These are phyloP conservation scores for Chamaetylas fuelleborni DNA, from an alignment of 2,113 vertebrate genomes.

Conservation along the genomic window DNA sequence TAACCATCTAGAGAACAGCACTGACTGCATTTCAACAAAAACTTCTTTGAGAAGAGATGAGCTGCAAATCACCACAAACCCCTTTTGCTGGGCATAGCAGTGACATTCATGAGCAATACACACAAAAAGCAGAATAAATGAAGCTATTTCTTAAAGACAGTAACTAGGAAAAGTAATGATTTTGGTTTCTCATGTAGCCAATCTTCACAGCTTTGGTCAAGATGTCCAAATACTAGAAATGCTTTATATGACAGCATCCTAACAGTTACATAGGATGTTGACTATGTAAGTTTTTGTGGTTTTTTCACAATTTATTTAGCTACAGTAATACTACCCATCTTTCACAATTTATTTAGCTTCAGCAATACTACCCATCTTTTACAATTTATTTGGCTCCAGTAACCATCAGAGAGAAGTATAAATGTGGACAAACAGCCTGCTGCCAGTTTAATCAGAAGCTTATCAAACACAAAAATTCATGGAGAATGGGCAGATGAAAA, in stretches of 20 bases:
- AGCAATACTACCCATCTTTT: not conserved
- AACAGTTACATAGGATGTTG: not conserved
- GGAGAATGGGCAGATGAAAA: not conserved
- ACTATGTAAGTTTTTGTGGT: not conserved
- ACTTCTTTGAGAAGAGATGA: not conserved
- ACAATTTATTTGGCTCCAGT: not conserved
- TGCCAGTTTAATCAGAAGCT: not conserved
- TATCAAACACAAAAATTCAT: not conserved
- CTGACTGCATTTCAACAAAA: not conserved
- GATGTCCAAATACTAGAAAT: not conserved
- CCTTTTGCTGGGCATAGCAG: not conserved
- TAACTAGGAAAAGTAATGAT: not conserved
- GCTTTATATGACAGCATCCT: not conserved
- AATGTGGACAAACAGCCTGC: not conserved
- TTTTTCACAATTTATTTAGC: not conserved
- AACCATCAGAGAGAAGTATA: not conserved
- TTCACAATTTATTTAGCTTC: not conserved
- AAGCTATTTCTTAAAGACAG: not conserved
- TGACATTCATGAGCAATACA: not conserved
- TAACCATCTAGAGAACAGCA: not conserved
- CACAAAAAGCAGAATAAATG: not conserved
- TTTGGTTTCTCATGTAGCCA: not conserved
- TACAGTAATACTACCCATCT: not conserved
- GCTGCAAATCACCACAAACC: not conserved
- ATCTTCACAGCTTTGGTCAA: not conserved